Evolutionary conservation across 2,797 vertebrate genomes (phyloP).

Genomic region (Artibeus jamaicensis): DNA sequence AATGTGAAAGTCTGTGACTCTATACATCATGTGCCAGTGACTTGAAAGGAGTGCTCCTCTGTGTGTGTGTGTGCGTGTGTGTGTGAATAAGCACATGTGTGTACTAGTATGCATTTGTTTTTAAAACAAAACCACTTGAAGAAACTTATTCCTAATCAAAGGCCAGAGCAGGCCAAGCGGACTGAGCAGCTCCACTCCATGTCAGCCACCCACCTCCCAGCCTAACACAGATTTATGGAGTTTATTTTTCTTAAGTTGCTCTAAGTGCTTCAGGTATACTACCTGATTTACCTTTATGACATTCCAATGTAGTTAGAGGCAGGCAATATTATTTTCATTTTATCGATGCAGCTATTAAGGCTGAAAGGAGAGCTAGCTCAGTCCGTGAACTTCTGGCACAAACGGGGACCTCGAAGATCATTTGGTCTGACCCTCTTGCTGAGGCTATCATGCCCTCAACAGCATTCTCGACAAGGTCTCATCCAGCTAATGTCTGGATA

Average conservation of each 20-base stretch:
- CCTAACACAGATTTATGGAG: neutral
- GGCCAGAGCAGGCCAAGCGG: neutral
- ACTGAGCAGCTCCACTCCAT: no score
- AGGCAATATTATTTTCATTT: neutral
- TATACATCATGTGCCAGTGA: neutral
- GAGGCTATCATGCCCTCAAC: neutral
- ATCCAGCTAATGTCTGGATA: neutral
- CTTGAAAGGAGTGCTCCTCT: neutral
- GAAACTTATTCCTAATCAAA: neutral
- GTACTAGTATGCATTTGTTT: neutral
- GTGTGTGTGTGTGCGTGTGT: no score
- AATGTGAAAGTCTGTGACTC: neutral
- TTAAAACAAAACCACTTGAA: neutral
- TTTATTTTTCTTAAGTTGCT: conserved; percentile 3
- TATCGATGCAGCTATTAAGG: neutral
- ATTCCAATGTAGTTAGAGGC: neutral
- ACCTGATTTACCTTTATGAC: conserved; percentile 23
- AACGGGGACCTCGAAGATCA: neutral
- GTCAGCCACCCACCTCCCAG: neutral
- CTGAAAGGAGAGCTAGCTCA: neutral
- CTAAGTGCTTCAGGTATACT: neutral
- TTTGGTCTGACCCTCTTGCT: neutral
- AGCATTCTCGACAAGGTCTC: neutral
- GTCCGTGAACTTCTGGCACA: neutral
- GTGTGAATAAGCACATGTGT: no score